These are phyloP conservation scores for Ianthella basta DNA, from an alignment of 37 sponge, comb jelly and placozoan species.

Conservation along the genomic window DNA sequence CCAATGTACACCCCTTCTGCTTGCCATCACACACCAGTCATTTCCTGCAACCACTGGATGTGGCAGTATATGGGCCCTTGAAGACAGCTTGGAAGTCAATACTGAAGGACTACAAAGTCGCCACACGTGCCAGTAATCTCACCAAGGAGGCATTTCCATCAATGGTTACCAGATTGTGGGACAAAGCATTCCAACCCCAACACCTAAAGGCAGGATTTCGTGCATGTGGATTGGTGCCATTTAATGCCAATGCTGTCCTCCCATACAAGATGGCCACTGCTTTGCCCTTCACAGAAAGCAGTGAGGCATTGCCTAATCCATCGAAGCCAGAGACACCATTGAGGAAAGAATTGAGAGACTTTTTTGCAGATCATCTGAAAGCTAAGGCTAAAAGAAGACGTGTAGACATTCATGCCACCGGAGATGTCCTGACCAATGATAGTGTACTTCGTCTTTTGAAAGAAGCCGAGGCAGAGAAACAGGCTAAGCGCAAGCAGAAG, in stretches of 20 bases:
- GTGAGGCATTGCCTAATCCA: neutral
- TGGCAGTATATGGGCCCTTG: constrained; percentile 54
- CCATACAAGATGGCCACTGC: constrained; percentile 1
- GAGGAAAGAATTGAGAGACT: constrained; percentile 8
- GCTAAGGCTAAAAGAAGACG: neutral
- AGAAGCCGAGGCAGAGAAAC: neutral
- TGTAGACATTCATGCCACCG: neutral
- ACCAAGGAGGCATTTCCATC: constrained; percentile 57
- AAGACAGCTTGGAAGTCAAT: constrained; percentile 53
- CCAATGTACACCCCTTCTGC: constrained; percentile 46
- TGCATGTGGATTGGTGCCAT: constrained; percentile 44
- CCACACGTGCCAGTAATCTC: constrained; percentile 34
- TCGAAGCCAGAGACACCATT: neutral
- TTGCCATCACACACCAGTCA: constrained; percentile 62
- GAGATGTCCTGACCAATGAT: constrained; percentile 19
- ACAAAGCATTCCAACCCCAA: neutral
- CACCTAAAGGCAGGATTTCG: constrained; percentile 42
- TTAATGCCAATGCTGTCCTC: constrained; percentile 36
- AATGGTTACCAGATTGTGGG: constrained; percentile 27
- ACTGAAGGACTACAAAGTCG: constrained; percentile 39
- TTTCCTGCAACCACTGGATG: constrained; percentile 59
- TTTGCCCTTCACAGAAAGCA: neutral
- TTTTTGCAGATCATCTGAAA: neutral
- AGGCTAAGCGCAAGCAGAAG: neutral
- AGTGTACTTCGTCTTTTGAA: neutral